Evolutionary conservation across 2,888 invertebrate species (phyloP), one percentile per base, ranked within the genome.

Genomic region (Drosophila putrida): DNA sequence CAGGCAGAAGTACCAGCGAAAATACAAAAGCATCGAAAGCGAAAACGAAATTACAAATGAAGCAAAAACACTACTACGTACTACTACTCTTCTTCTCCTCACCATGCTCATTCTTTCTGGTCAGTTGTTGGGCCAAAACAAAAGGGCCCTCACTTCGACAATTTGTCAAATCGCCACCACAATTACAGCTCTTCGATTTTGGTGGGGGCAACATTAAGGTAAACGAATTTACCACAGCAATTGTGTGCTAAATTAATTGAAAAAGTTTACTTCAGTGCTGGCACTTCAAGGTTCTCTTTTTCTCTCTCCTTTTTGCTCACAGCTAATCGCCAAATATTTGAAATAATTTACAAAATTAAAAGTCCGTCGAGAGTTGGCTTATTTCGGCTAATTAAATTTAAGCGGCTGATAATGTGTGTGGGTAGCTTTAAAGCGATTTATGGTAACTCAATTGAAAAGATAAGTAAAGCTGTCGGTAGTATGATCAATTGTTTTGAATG

Each of bases 141-240:
- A 88, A 80, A 69, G 88, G 60, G 70, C 77, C 70, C 73, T 70
- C 62, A 71, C 70, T 79, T 76, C 64, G 64, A 75, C 81, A 86
- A 88, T 86, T 86, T 86, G 89, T 86, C 87, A 86, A 85, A 88
- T 83, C 78, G 85, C 78, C 85, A 77, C 85, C 88, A 74, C 84
- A 86, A 88, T 75, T 78, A 78, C 72, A 78, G 69, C 55, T 58
- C 69, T 59, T 70, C 61, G 75, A 74, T 66, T 67, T 61, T 35
- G 61, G 39, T 46, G 31, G 3, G 39, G 43, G 43, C 13, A 47
- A 54, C 70, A 77, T 82, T 77, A 74, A 73, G 86, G 74, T 82
- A 68, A 71, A 58, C 53, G 78, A 72, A 73, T 71, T 80, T 76
- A 69, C 68, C 62, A 67, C 79, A 69, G 65, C 83, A 78, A 75